Evolutionary conservation across 2,113 vertebrate genomes (phyloP), one percentile per base, ranked within the genome.

Genomic region (Gambusia holbrooki): DNA sequence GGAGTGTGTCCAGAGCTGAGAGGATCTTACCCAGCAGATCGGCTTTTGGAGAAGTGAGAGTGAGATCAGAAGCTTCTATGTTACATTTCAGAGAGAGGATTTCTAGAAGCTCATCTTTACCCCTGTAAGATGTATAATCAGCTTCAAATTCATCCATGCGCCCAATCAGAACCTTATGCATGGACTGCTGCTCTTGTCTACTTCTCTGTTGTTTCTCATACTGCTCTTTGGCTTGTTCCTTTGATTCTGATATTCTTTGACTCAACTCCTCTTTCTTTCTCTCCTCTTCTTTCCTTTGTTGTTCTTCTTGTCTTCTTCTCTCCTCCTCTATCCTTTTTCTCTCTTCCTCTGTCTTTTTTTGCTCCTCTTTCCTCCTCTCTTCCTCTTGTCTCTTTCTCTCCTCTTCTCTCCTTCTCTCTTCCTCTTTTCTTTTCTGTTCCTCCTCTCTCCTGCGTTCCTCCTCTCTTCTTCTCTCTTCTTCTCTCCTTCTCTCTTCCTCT

Each of bases 1-100:
- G 70, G n/a, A 84, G 74, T 32, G 66, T n/a, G 66, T 84, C 66
- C 69, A 84, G 70, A 15, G 32, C 73, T 11, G 65, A 76, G 28
- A 82, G 15, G 66, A 82, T 66, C 25, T 30, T 30, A 1, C 32
- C 22, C 48, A 80, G 66, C 58, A 83, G 62, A 7, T 83, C 60
- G 60, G 69, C 29, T 35, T 62, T 0, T 40, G 76, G 73, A 17
- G 79, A 28, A 70, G 19, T 58, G 12, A 73, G 32, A 28, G 61
- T 54, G 42, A 80, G 80, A 76, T 40, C 30, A 14, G 28, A 25
- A 69, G 73, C 3, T 4, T 77, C n/a, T 6, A 79, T 30, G 1
- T 25, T 42, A 35, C 3, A 77, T 77, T 67, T 83, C 22, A 63
- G 9, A 0, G 63, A 83, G 14, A 86, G 37, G 19, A 70, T 75